Conservation (phyloP, 2,797 vertebrate species). For the Mormyrops attenuatus region DNA sequence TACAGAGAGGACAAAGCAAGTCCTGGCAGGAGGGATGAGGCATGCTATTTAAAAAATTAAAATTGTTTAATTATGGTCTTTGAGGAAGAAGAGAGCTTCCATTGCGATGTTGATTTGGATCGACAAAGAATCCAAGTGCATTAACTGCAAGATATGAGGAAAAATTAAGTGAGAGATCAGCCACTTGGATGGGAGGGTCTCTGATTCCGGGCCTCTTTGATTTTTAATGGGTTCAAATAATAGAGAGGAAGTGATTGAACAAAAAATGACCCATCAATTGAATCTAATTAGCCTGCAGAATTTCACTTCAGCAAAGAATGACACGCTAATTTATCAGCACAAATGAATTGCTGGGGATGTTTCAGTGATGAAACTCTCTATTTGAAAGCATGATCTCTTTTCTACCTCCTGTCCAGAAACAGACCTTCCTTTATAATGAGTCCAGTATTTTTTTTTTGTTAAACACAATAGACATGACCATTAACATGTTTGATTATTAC, state of each 20-base stretch:
- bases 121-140: slow-evolving; percentile 60
- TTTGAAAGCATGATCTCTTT: background rate
- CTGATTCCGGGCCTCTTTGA: slow-evolving; percentile 45
- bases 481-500: background rate
- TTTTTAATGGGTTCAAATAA: slow-evolving; percentile 57
- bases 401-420: background rate
- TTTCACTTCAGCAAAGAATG: slow-evolving; percentile 22
- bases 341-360: slow-evolving; percentile 39
- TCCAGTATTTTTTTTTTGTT: background rate
- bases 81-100: slow-evolving; percentile 28
- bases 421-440: background rate
- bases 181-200: slow-evolving; percentile 37
- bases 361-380: background rate
- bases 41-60: slow-evolving; percentile 37
- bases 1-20: background rate
- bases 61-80: slow-evolving; percentile 38
- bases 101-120: slow-evolving; percentile 54
- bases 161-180: slow-evolving; percentile 37
- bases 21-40: slow-evolving; percentile 11
- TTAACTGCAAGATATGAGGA: slow-evolving; percentile 45
- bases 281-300: slow-evolving; percentile 54
- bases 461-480: background rate
- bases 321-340: slow-evolving; percentile 19
- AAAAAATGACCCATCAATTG: slow-evolving; percentile 58
- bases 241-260: slow-evolving; percentile 49